Percentiles rank a stretch among this genome's conserved stretches.
phyloP scores from a whole-genome alignment of 2,888 invertebrate species.

The Brachypalpus laphriformis region DNA sequence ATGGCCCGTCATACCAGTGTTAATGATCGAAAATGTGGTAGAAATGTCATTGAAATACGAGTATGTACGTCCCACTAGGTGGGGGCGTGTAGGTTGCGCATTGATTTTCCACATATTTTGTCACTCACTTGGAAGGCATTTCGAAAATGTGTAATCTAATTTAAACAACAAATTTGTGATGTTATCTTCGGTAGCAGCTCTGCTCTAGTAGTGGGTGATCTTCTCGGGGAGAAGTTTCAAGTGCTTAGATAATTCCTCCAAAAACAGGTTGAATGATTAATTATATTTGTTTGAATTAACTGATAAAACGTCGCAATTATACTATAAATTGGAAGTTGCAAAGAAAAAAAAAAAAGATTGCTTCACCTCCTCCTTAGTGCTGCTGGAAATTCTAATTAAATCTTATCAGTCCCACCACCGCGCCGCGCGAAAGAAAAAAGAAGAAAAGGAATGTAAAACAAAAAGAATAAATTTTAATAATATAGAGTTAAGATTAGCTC shows the following conservation, averaged over 20 bases:
- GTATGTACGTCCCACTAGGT: neutral
- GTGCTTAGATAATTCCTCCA: conserved; percentile 38
- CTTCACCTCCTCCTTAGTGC: neutral
- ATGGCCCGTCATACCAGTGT: conserved; percentile 8
- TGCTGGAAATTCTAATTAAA: conserved; percentile 11
- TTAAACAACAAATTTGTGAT: conserved; percentile 9
- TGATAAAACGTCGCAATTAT: conserved; percentile 55
- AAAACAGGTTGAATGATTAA: conserved; percentile 40
- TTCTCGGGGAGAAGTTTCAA: neutral
- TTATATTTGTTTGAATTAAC: conserved; percentile 49
- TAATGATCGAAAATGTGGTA: conserved; percentile 38
- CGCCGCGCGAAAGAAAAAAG: neutral
- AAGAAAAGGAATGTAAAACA: neutral
- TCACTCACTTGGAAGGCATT: conserved; percentile 2
- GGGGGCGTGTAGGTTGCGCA: neutral
- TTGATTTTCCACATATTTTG: conserved; percentile 1
- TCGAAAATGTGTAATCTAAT: conserved; percentile 15
- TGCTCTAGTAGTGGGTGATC: neutral
- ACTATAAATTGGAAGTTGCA: conserved; percentile 15
- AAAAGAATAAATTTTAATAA: conserved; percentile 10
- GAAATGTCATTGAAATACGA: conserved; percentile 19
- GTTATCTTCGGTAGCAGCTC: conserved; percentile 1
- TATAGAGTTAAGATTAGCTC: conserved; percentile 35
- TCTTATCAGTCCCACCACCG: conserved; percentile 39
- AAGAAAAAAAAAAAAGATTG: neutral